These are phyloP conservation scores for Puma concolor DNA, from an alignment of 2,113 vertebrate species.

Conservation along the genomic window DNA sequence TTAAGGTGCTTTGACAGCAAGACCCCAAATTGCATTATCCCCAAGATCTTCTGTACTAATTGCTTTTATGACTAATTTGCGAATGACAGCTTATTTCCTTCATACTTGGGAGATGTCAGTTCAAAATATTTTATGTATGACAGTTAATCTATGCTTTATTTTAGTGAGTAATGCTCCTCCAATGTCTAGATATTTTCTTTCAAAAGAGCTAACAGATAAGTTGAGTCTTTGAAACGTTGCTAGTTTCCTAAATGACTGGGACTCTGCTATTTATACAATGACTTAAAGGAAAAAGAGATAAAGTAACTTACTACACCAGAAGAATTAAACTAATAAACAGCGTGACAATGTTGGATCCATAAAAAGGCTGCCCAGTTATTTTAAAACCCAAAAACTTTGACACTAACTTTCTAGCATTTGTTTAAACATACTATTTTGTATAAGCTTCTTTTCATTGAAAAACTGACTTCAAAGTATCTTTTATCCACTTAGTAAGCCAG, in stretches of 20 bases:
- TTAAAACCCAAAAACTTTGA: neutral
- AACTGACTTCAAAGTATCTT: neutral
- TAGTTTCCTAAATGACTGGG: conserved; percentile 53
- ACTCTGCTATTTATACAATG: neutral
- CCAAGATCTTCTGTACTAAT: neutral
- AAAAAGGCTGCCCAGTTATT: conserved; percentile 43
- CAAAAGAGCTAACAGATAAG: conserved; percentile 27
- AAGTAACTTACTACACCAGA: neutral
- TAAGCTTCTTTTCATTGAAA: neutral
- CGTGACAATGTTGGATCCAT: neutral
- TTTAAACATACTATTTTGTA: conserved; percentile 13
- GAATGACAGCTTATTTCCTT: neutral
- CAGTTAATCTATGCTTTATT: neutral
- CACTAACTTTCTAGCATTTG: neutral
- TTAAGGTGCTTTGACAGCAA: neutral
- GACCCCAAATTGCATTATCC: neutral
- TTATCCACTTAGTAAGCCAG: neutral
- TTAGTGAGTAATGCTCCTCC: neutral
- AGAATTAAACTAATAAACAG: neutral
- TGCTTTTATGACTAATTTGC: neutral
- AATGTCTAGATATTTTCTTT: conserved; percentile 26
- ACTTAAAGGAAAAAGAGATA: conserved; percentile 55
- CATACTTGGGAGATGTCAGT: neutral
- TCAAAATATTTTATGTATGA: neutral
- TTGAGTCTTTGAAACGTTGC: conserved; percentile 2